Conservation (phyloP, 2,797 vertebrate species). For the Rhinoraja longicauda region DNA sequence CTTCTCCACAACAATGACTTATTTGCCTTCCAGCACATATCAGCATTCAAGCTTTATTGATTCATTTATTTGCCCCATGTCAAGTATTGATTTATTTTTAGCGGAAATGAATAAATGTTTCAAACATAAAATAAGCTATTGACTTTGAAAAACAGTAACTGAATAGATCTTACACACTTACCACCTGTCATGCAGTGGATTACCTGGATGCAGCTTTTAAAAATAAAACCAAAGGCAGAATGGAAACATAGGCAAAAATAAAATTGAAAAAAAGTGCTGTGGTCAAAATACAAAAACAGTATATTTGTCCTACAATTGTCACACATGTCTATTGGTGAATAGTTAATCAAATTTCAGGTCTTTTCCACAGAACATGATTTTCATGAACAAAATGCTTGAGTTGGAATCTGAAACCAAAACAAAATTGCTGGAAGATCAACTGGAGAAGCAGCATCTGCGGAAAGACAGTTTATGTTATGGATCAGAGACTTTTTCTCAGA, state of each 20-base stretch:
- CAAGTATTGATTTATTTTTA: neutral
- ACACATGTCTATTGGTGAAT: neutral
- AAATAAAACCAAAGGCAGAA: neutral
- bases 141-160: neutral
- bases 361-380: neutral
- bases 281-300: neutral
- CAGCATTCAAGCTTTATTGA: neutral
- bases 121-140: neutral
- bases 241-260: neutral
- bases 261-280: neutral
- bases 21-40: slow-evolving; percentile 2
- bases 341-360: neutral
- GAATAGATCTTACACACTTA: neutral
- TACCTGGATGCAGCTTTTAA: neutral
- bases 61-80: neutral
- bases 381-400: no score
- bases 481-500: no score
- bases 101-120: neutral
- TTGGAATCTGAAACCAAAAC: no score
- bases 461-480: no score
- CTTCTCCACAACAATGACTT: neutral
- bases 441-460: no score
- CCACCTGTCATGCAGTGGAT: neutral
- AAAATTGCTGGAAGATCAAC: no score
- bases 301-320: neutral